phyloP scores from a whole-genome alignment of 2,797 vertebrate genomes.

The Molossus alvarezi region DNA sequence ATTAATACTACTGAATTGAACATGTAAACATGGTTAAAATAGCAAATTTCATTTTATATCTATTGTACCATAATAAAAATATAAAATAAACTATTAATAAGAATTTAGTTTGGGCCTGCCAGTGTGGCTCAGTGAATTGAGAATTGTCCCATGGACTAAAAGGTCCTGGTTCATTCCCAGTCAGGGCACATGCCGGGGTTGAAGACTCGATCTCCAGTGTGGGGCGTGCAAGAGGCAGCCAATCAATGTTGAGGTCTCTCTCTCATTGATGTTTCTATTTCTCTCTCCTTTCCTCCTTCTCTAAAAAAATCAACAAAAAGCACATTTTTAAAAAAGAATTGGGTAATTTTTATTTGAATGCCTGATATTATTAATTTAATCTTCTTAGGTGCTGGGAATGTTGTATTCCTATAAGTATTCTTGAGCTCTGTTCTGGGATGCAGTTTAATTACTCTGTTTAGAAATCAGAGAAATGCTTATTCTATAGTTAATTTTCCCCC shows the following conservation, averaged over 20 bases:
- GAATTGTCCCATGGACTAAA: too few species aligned
- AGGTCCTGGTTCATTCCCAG: too few species aligned
- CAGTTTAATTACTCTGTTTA: background rate
- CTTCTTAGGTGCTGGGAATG: background rate
- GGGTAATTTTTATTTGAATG: background rate
- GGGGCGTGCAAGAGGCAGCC: too few species aligned
- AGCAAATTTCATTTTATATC: background rate
- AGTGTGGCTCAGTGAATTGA: too few species aligned
- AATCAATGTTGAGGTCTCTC: too few species aligned
- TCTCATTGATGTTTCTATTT: too few species aligned
- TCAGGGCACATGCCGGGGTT: too few species aligned
- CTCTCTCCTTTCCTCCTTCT: too few species aligned
- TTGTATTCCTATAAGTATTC: background rate
- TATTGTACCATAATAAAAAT: background rate
- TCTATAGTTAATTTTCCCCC: constrained; percentile 10
- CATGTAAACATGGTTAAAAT: background rate
- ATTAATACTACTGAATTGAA: background rate
- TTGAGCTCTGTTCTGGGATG: background rate
- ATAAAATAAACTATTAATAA: background rate
- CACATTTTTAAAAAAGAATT: too few species aligned
- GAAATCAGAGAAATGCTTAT: constrained; percentile 16
- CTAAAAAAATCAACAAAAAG: too few species aligned
- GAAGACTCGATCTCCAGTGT: too few species aligned
- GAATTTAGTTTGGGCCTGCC: background rate
- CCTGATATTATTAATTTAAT: background rate